These are phyloP conservation scores for Hemibagrus wyckioides DNA, from an alignment of 2,113 vertebrate genomes.

Conservation along the genomic window DNA sequence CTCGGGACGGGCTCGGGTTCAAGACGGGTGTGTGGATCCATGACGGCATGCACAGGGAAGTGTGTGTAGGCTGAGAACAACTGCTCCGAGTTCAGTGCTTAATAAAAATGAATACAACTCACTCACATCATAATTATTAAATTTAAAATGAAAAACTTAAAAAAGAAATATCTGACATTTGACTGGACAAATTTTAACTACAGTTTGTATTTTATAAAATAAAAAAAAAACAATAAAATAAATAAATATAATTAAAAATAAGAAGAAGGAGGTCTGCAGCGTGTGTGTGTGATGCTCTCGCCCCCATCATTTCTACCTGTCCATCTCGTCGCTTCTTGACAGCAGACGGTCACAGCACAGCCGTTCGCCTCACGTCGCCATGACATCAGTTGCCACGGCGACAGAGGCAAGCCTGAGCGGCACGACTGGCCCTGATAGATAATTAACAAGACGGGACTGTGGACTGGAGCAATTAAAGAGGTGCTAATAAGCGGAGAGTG, in stretches of 20 bases:
- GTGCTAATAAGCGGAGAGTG: conserved; percentile 43
- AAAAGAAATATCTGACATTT: background rate
- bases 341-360: conserved; percentile 23
- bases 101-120: background rate
- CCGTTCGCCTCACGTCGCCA: conserved; percentile 22
- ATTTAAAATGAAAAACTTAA: no score
- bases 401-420: conserved; percentile 2
- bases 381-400: conserved; percentile 14
- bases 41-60: background rate
- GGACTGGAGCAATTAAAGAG: conserved; percentile 31
- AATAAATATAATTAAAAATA: no score
- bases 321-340: background rate
- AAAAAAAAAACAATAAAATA: background rate
- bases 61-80: background rate
- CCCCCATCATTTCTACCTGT: background rate
- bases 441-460: conserved; percentile 25
- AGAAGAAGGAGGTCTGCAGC: no score
- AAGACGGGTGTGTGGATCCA: background rate
- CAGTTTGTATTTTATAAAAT: background rate
- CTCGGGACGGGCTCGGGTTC: background rate
- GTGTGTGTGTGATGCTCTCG: background rate
- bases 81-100: background rate
- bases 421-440: background rate
- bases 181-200: background rate
- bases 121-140: background rate